A percentile compares a stretch with the other conserved stretches of the same genome.
Evolutionary conservation across 92 coral and sea anemone genomes (phyloP).

Genomic region (Desmophyllum pertusum): DNA sequence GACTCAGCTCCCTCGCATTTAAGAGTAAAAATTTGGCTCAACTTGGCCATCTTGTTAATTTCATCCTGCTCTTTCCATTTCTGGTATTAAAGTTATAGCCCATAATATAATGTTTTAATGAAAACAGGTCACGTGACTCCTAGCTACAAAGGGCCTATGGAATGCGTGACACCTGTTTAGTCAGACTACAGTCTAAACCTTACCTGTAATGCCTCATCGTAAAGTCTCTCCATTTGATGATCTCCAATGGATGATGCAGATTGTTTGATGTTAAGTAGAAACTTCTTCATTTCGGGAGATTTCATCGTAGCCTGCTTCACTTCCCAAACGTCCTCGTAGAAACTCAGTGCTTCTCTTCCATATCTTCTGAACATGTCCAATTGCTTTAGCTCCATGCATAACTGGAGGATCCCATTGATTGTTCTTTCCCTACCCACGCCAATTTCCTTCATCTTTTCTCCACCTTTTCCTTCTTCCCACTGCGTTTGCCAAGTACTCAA

Average conservation of each 20-base stretch:
- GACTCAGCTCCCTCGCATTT: no score
- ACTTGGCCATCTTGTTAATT: no score
- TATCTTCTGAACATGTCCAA: background rate
- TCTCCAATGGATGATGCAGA: conserved; percentile 25
- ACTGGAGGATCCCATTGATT: conserved; percentile 23
- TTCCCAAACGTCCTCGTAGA: conserved; percentile 8
- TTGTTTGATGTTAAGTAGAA: background rate
- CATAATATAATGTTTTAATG: no score
- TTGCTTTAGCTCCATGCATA: conserved; percentile 10
- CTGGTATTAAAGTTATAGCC: no score
- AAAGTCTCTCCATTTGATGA: background rate
- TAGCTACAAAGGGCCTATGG: no score
- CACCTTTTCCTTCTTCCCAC: conserved; percentile 20
- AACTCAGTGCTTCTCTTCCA: conserved; percentile 14
- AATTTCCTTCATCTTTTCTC: background rate
- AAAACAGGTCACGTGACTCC: no score
- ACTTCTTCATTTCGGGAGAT: background rate
- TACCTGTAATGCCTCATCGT: conserved; percentile 15
- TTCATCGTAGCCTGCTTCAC: background rate
- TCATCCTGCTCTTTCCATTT: no score
- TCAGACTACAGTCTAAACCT: no score
- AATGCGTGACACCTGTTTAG: no score
- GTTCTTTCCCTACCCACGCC: background rate
- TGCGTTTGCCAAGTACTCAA: background rate
- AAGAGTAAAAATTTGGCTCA: no score